A percentile compares a stretch with the other conserved stretches of the same genome.
These are phyloP conservation scores for Perizoma affinitatum DNA, from an alignment of 2,888 invertebrate species.

Conservation along the genomic window DNA sequence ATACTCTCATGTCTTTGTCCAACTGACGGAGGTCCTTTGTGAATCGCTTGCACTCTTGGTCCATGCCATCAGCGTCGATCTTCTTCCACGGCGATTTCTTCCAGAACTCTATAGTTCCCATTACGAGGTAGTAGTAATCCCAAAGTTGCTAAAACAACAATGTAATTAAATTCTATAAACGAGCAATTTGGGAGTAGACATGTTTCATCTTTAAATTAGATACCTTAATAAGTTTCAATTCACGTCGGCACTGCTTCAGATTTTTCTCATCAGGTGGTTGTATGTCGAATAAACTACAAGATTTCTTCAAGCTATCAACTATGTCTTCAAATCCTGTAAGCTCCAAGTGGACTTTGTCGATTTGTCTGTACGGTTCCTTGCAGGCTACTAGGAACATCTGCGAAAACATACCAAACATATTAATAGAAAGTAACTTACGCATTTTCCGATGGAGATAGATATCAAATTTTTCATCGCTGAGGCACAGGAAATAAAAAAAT, in stretches of 20 bases:
- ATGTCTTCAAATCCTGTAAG: slow-evolving; percentile 87
- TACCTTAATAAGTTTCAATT: slow-evolving; percentile 90
- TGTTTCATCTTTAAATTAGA: slow-evolving; percentile 27
- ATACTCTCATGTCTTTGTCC: slow-evolving; percentile 90
- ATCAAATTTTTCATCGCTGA: too few species aligned
- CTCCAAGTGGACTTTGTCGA: slow-evolving; percentile 88
- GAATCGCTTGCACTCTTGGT: slow-evolving; percentile 96
- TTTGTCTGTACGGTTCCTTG: slow-evolving; percentile 86
- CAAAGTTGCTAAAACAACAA: slow-evolving; percentile 87
- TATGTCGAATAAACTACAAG: slow-evolving; percentile 93
- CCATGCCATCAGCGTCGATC: slow-evolving; percentile 97
- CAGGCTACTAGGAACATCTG: slow-evolving; percentile 87
- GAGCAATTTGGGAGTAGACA: background rate
- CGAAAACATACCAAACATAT: slow-evolving; percentile 9
- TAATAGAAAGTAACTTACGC: background rate
- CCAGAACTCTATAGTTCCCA: slow-evolving; percentile 94
- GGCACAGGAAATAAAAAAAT: too few species aligned
- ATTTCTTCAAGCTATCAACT: slow-evolving; percentile 86
- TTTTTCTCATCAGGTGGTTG: slow-evolving; percentile 92
- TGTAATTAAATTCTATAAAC: background rate
- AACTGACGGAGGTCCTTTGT: slow-evolving; percentile 92
- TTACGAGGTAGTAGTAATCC: slow-evolving; percentile 94
- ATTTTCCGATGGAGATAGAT: too few species aligned
- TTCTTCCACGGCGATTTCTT: slow-evolving; percentile 96
- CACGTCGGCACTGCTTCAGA: slow-evolving; percentile 89